A percentile compares a stretch with the other conserved stretches of the same genome.
Conservation (phyloP, 2,113 vertebrate species). For the Cyphomyrus plagiostoma region DNA sequence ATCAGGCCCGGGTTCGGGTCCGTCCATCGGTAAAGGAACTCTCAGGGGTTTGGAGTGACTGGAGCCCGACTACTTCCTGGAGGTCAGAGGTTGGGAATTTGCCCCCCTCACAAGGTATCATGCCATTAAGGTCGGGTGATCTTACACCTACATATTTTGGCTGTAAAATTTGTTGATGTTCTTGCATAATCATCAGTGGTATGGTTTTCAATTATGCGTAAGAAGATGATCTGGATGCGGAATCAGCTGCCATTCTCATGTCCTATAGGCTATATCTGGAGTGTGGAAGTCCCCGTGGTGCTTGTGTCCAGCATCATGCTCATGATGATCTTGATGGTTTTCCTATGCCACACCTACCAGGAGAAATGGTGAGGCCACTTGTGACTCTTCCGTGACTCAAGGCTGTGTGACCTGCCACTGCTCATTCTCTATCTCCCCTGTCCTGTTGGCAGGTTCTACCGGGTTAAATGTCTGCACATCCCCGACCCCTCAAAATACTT, state of each 20-base stretch:
- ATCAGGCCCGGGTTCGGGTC: conserved; percentile 49
- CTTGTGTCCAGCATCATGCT: neutral
- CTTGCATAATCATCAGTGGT: neutral
- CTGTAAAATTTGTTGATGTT: no score
- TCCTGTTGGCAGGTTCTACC: conserved; percentile 35
- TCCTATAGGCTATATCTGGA: neutral
- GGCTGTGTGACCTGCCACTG: no score
- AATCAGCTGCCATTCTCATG: neutral
- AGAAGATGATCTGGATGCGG: neutral
- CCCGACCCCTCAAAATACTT: conserved; percentile 63
- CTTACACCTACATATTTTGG: no score
- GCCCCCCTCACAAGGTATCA: neutral
- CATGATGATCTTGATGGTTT: neutral
- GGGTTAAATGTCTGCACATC: conserved; percentile 34
- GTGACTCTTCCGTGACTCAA: neutral
- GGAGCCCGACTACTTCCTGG: conserved; percentile 53
- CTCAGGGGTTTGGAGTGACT: conserved; percentile 52
- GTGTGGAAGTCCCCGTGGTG: neutral
- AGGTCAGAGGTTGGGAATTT: neutral
- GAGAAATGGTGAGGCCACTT: conserved; percentile 3
- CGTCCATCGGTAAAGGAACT: neutral
- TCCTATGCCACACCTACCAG: neutral
- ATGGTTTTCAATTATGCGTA: neutral
- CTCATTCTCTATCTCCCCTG: neutral
- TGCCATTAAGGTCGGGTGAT: neutral